These are phyloP conservation scores for Formica aserva DNA, from an alignment of 2,888 invertebrate genomes.

Conservation along the genomic window DNA sequence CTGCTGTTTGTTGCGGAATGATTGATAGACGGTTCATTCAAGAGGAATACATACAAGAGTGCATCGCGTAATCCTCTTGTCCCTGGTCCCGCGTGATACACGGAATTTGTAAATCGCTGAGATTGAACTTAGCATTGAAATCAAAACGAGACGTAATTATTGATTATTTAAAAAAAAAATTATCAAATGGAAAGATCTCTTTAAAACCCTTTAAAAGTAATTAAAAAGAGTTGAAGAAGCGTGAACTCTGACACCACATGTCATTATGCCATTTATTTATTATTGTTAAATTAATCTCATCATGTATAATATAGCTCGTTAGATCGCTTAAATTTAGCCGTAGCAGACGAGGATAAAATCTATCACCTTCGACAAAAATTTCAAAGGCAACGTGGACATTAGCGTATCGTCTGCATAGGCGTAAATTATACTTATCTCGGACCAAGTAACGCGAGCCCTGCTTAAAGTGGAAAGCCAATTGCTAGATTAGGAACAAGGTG, in stretches of 20 bases:
- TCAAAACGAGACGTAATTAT: neutral
- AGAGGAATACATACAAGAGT: neutral
- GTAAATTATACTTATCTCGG: constrained; percentile 22
- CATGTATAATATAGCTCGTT: neutral
- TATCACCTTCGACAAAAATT: neutral
- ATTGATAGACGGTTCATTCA: constrained; percentile 42
- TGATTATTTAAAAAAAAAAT: neutral
- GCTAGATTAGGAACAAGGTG: constrained; percentile 44
- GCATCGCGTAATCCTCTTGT: constrained; percentile 28
- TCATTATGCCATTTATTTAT: neutral
- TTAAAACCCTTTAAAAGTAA: neutral
- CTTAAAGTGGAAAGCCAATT: constrained; percentile 33
- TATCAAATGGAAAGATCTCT: too few species aligned
- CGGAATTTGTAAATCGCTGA: constrained; percentile 31
- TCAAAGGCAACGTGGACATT: constrained; percentile 5
- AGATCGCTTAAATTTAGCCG: neutral
- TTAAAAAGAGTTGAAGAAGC: neutral
- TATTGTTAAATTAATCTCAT: neutral
- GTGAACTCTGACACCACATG: neutral
- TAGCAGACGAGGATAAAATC: neutral
- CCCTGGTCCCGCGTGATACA: constrained; percentile 20
- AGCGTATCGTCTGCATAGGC: constrained; percentile 28
- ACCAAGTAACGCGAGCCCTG: constrained; percentile 12
- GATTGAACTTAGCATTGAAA: constrained; percentile 19
- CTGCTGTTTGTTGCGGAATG: constrained; percentile 42